Base-by-base conservation (phyloP, 2,797 vertebrate genomes). In the Astyanax mexicanus region DNA sequence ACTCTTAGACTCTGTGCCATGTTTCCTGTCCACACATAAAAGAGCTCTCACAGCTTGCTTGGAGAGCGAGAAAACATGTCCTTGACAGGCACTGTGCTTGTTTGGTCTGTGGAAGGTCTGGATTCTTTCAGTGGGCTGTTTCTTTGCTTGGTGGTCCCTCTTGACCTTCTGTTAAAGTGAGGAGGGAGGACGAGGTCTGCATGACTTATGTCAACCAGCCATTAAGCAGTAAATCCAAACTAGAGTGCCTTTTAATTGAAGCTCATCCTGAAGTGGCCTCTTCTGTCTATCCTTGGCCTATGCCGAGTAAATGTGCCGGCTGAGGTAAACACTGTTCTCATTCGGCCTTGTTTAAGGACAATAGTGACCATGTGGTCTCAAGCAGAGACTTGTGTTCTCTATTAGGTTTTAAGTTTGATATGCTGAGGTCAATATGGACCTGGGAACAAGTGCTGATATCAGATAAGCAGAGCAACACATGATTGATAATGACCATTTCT, bases 181-280 rank as follows among this genome's bases (percentile, higher is more conserved):
- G 13, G 8, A 65, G 45, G 61, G 40, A 1, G 52, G 29, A 21
- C 52, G 19, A 13, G 40, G 25, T 23, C 74, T 61, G 11, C 37
- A 13, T 17, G 49, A 37, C 35, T 23, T 45, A 17, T 40, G 73
- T 79, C 66, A 52, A 58, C 72, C 38, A 6, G 44, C 47, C 67
- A 38, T 78, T 78, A 76, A 64, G 38, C 65, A 55, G 49, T 78
- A 78, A 80, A 74, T 60, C 35, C 37, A 23, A 9, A 38, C 19
- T 17, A 27, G 51, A 54, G 65, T 49, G 38, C 19, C 13, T 81
- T 62, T 72, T 73, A 78, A 72, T 78, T 65, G 55, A 49, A 77
- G 52, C 44, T 60, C 1, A 21, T 66, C 38, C 15, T 37, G 0
- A 64, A 73, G 66, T 42, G 40, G 3, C 69, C 71, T 78, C 60